Percentiles rank a stretch among this genome's conserved stretches.
Conservation (phyloP, 2,113 vertebrate species). For the Micronycteris hirsuta region DNA sequence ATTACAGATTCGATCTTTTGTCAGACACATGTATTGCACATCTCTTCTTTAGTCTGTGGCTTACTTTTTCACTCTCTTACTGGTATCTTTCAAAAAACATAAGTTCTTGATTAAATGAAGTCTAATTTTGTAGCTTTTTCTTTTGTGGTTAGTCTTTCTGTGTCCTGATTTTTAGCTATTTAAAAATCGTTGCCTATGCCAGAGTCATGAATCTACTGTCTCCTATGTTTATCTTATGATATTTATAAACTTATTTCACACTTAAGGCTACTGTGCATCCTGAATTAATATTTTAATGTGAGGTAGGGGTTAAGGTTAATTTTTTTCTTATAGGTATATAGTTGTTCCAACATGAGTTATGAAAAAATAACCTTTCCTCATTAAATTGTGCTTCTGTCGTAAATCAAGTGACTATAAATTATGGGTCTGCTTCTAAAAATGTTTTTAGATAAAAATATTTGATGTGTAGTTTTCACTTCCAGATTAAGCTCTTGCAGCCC, state of each 20-base stretch:
- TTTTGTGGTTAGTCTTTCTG: not conserved
- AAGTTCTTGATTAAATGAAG: not conserved
- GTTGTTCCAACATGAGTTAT: not conserved
- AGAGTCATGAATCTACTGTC: not conserved
- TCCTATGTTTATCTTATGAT: not conserved
- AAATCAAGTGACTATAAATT: not conserved
- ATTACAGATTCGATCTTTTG: not conserved
- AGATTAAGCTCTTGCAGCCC: not conserved
- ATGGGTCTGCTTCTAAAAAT: not conserved
- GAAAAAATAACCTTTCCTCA: not conserved
- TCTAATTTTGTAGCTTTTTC: not conserved
- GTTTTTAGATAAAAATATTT: slow-evolving; percentile 13
- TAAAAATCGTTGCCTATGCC: not conserved
- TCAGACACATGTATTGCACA: not conserved
- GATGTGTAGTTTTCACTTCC: not conserved
- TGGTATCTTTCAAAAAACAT: not conserved
- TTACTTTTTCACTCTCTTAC: not conserved
- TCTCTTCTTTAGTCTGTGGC: not conserved
- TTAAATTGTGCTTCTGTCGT: not conserved
- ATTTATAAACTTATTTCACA: not conserved
- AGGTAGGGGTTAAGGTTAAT: not conserved
- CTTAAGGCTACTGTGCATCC: not conserved
- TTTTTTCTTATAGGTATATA: not conserved
- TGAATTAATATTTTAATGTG: not conserved
- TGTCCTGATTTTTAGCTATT: not conserved